Base-by-base conservation (phyloP, 2,888 invertebrate genomes). In the Cataglyphis livida region DNA sequence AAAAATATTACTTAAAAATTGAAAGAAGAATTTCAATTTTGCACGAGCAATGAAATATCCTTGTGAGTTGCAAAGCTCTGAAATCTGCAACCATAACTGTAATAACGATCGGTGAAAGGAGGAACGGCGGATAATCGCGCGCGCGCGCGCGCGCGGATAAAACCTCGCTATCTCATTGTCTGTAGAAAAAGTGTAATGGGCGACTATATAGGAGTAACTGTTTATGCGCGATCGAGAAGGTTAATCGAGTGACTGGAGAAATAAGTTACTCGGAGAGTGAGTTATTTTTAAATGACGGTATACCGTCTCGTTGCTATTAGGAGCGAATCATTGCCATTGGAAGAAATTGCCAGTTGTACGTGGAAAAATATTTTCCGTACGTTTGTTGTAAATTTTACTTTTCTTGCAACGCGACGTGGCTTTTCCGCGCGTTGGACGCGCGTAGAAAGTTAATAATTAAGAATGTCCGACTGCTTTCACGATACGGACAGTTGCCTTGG, bases 391-490 rank as follows among this genome's bases (percentile, higher is more conserved):
- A 51, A 35, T 25, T 6, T 25, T 5, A 71, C 71, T 21, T 21
- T 21, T 21, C 21, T 71, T 1, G 73, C 73, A 62, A 75, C 51
- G 48, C 25, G 9, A 18, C 35, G 4, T 32, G 35, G 32, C 73
- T 79, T 44, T 70, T 79, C 44, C 25, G 35, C 25, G 59, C 59
- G 59, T 59, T 71, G 15, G 59, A 59, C 73, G 32, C 73, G 32
- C 10, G 25, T 78, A 79, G 78, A 79, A 79, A 79, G 78, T 71
- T 73, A 59, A 71, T 79, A 79, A 79, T 71, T 71, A 79, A 79
- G 71, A 59, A 79, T 35, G 57, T 44, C 32, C 32, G 51, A 28
- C 35, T 59, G 78, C 78, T 79, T 79, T 79, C 78, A 59, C 73
- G 59, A 51, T 51, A 48, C n/a, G 25, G 70, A 32, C 32, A 6